These are phyloP conservation scores for Eumeta japonica DNA, from an alignment of 1,140 invertebrate species.

Conservation along the genomic window DNA sequence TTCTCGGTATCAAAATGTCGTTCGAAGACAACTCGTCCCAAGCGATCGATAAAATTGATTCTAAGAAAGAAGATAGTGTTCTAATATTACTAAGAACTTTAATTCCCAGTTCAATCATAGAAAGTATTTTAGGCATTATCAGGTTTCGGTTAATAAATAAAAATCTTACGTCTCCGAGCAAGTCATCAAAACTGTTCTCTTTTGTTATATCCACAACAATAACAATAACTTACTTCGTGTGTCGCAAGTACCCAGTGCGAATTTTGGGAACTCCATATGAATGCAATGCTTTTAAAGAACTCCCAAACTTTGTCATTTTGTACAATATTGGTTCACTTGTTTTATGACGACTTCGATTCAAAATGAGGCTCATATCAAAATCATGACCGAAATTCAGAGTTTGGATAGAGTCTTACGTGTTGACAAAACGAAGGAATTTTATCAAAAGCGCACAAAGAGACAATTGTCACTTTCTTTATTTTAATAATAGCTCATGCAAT, in stretches of 20 bases:
- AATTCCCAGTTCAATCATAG: no score
- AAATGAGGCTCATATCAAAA: slow-evolving; percentile 14
- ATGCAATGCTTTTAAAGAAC: slow-evolving; percentile 16
- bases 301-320: slow-evolving; percentile 17
- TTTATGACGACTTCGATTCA: slow-evolving; percentile 13
- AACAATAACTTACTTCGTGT: slow-evolving; percentile 7
- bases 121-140: slow-evolving; percentile 25
- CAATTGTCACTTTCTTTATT: slow-evolving; percentile 8
- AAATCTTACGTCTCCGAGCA: slow-evolving; percentile 11
- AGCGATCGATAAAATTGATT: no score
- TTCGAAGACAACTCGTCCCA: no score
- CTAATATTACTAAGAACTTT: no score
- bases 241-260: slow-evolving; percentile 1
- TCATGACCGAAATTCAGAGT: slow-evolving; percentile 18
- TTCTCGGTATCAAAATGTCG: no score
- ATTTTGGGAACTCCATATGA: slow-evolving; percentile 4
- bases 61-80: no score
- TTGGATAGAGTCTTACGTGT: slow-evolving; percentile 23
- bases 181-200: slow-evolving; percentile 18
- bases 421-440: slow-evolving; percentile 14
- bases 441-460: slow-evolving; percentile 15
- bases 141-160: slow-evolving; percentile 15
- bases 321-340: slow-evolving; percentile 18
- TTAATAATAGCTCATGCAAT: slow-evolving; percentile 6
- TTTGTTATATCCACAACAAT: slow-evolving; percentile 8